Percentiles rank a stretch among this genome's conserved stretches.
Evolutionary conservation across 2,113 vertebrate species (phyloP).

Genomic region (Pterocles gutturalis): DNA sequence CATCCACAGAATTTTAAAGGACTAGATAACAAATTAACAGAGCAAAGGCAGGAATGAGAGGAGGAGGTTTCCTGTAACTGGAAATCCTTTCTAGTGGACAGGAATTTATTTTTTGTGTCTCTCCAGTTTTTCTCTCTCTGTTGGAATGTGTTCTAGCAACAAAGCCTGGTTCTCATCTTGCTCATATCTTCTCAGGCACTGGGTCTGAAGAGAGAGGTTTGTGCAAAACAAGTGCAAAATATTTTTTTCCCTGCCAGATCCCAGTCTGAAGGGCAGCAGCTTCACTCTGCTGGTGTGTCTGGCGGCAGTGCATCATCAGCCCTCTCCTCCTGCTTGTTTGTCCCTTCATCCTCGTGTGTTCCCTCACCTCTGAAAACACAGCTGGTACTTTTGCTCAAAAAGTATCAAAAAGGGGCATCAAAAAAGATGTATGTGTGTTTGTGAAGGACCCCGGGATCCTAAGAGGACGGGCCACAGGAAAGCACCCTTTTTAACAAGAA

Average conservation of each 20-base stretch:
- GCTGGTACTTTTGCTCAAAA: background rate
- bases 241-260: background rate
- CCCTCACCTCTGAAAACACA: background rate
- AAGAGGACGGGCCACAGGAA: background rate
- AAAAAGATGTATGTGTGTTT: background rate
- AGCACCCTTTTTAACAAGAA: background rate
- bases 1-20: background rate
- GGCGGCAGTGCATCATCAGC: background rate
- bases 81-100: background rate
- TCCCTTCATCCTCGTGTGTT: background rate
- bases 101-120: background rate
- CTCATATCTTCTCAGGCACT: background rate
- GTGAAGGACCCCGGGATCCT: background rate
- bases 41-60: background rate
- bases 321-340: background rate
- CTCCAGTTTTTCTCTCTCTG: background rate
- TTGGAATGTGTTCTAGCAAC: background rate
- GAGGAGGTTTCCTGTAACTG: background rate
- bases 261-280: background rate
- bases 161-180: background rate
- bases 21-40: background rate
- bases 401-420: no score
- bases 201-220: background rate
- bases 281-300: background rate
- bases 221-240: background rate